These are phyloP conservation scores for Benthosema pterotum DNA, from an alignment of 2,797 vertebrate species.

Conservation along the genomic window DNA sequence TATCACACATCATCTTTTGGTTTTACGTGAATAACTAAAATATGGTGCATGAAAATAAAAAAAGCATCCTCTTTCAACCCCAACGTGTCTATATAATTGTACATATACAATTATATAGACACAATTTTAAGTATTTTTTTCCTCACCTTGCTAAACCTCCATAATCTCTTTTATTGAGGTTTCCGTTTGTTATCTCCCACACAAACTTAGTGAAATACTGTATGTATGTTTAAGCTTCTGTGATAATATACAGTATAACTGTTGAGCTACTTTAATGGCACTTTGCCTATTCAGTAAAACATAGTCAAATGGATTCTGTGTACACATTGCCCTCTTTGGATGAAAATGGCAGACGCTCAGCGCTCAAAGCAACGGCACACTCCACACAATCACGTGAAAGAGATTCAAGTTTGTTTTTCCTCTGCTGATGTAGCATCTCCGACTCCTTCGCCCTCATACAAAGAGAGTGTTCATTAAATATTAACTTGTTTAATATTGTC, in stretches of 20 bases:
- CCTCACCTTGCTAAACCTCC: neutral
- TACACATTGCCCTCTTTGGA: conserved; percentile 35
- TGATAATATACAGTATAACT: conserved; percentile 38
- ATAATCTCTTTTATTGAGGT: conserved; percentile 14
- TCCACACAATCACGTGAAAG: conserved; percentile 72
- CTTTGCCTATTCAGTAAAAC: conserved; percentile 42
- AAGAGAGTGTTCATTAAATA: conserved; percentile 85
- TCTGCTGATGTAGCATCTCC: conserved; percentile 73
- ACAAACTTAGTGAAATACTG: conserved; percentile 25
- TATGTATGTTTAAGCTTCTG: conserved; percentile 20
- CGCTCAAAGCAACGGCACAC: conserved; percentile 70
- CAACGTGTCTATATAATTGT: too few species aligned
- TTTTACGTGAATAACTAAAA: too few species aligned
- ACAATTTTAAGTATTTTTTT: too few species aligned
- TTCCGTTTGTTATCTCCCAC: neutral
- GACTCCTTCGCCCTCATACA: conserved; percentile 78
- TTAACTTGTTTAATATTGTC: conserved; percentile 89
- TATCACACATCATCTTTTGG: too few species aligned
- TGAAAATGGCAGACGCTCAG: conserved; percentile 48
- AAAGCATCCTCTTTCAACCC: too few species aligned
- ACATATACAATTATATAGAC: too few species aligned
- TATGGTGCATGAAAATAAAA: too few species aligned
- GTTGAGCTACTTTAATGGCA: conserved; percentile 36
- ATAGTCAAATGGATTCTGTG: conserved; percentile 15
- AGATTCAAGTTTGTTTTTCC: conserved; percentile 83